Percentiles rank a stretch among this genome's conserved stretches.
Conservation (phyloP, 2,113 vertebrate genomes). For the Pristiophorus japonicus region DNA sequence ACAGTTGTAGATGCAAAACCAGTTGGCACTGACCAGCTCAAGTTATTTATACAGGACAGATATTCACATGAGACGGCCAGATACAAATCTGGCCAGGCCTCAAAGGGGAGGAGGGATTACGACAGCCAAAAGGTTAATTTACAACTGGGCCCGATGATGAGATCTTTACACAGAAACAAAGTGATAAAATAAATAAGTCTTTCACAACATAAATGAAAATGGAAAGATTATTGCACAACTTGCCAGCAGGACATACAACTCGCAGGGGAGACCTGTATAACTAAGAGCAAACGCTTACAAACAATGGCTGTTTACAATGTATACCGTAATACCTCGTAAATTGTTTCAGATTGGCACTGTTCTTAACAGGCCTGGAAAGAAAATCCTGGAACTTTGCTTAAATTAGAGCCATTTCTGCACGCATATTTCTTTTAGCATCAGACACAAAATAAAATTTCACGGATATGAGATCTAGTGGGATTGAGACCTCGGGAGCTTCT, state of each 20-base stretch:
- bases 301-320: background rate
- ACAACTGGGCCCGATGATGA: background rate
- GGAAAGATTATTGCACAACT: background rate
- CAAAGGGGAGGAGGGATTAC: background rate
- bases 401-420: background rate
- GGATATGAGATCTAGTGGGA: background rate
- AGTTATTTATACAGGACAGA: constrained; percentile 6
- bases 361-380: background rate
- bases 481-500: background rate
- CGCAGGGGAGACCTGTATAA: background rate
- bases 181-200: background rate
- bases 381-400: background rate
- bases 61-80: constrained; percentile 14
- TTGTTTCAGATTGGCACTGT: constrained; percentile 20
- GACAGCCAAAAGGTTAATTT: constrained; percentile 16
- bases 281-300: background rate
- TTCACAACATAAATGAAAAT: background rate
- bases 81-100: constrained; percentile 20
- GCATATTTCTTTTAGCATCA: background rate
- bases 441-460: background rate
- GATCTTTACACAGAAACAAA: background rate
- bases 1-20: constrained; percentile 10
- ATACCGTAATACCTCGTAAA: background rate
- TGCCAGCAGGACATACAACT: background rate
- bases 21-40: constrained; percentile 25